Base-by-base conservation (phyloP, 1,140 invertebrate species). In the Drosophila nigromelanica region DNA sequence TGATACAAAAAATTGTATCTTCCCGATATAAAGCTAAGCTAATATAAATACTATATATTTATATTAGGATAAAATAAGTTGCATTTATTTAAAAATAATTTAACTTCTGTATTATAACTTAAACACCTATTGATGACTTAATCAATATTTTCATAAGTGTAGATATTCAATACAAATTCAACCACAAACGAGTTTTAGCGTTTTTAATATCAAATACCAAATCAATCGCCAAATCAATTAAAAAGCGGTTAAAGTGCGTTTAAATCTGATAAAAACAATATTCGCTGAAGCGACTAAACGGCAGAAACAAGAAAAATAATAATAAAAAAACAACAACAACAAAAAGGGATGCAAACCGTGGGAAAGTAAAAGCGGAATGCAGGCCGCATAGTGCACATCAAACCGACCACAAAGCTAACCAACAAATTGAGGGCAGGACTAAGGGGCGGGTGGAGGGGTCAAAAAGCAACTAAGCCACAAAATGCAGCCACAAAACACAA, bases 351-450 rank as follows among this genome's bases (percentile, higher is more conserved):
- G 24, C 15, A 51, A 68, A 18, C 66, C 21, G 27, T 60, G 35
- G 27, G 35, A 45, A 33, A 40, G 42, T 6, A 35, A 40, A 14
- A 42, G 12, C 11, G 35, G 42, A 63, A 63, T 54, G 40, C 45
- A 35, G 14, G 18, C 52, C 61, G 62, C 61, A 71, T 45, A 45
- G 15, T 24, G 42, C 52, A 30, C 62, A 59, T 66, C 69, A 67
- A 72, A 72, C 63, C 45, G 21, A 30, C 69, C 69, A 40, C 69
- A 73, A 61, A 59, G 64, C 64, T 60, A 68, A 73, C 63, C 70
- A 40, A 21, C 54, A 72, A 67, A 47, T 54, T 71, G 61, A 5
- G 54, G 47, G 21, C 30, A 14, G 30, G 8, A 1, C 6, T 4
- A 24, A 24, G 45, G 33, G 18, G 27, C 10, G 24, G 3, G 33